A percentile compares a stretch with the other conserved stretches of the same genome.
phyloP scores from a whole-genome alignment of 2,113 vertebrate genomes.

The Collichthys lucidus region DNA sequence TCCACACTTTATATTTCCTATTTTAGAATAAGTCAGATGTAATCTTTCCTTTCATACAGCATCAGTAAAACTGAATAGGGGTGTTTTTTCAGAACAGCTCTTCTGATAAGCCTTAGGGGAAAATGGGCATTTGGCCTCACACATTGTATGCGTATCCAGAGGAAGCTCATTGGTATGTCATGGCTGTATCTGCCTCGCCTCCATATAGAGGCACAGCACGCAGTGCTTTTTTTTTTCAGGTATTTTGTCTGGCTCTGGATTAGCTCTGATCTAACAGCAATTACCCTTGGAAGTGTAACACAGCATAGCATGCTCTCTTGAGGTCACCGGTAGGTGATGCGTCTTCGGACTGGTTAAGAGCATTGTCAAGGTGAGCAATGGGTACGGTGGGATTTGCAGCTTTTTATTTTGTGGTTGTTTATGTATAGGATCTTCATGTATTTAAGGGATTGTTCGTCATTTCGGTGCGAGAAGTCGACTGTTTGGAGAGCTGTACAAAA shows the following conservation, averaged over 20 bases:
- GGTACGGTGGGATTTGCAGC: slow-evolving; percentile 18
- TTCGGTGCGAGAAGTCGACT: not conserved
- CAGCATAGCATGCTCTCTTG: slow-evolving; percentile 55
- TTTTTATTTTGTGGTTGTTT: slow-evolving; percentile 7
- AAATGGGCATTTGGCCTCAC: slow-evolving; percentile 47
- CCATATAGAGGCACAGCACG: slow-evolving; percentile 53
- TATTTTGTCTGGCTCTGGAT: slow-evolving; percentile 77
- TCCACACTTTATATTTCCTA: not conserved
- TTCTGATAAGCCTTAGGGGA: slow-evolving; percentile 54
- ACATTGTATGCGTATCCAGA: slow-evolving; percentile 55
- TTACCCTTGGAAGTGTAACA: slow-evolving; percentile 74
- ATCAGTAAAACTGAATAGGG: slow-evolving; percentile 24
- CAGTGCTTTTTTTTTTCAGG: slow-evolving; percentile 57
- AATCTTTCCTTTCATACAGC: slow-evolving; percentile 17
- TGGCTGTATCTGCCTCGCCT: slow-evolving; percentile 39
- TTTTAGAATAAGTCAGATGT: slow-evolving; percentile 15
- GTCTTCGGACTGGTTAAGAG: slow-evolving; percentile 56
- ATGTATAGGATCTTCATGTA: slow-evolving; percentile 18
- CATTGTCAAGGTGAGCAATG: slow-evolving; percentile 44
- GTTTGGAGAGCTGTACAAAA: slow-evolving; percentile 28
- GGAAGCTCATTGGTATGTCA: slow-evolving; percentile 75
- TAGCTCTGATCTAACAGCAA: slow-evolving; percentile 79
- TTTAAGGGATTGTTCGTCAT: slow-evolving; percentile 13
- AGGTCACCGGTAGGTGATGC: slow-evolving; percentile 52
- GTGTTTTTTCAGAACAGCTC: slow-evolving; percentile 41